phyloP scores from a whole-genome alignment of 2,888 invertebrate genomes.

The Acheta domesticus region DNA sequence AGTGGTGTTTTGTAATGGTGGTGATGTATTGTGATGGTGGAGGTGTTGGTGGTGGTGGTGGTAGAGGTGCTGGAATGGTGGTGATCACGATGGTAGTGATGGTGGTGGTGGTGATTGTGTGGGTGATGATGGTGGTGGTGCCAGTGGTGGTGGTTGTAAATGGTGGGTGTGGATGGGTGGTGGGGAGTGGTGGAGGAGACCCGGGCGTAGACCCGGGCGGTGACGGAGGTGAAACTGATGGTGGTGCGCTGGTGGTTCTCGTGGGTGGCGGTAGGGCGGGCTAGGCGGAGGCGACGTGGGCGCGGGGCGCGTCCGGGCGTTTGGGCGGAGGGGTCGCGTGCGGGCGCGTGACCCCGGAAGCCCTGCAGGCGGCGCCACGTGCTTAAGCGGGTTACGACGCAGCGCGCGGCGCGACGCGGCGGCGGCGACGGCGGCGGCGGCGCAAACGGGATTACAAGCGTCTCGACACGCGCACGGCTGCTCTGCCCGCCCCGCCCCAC shows the following conservation, averaged over 20 bases:
- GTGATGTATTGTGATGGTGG: too few species aligned
- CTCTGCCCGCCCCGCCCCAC: not conserved
- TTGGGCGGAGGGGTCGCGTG: not conserved
- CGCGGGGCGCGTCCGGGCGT: not conserved
- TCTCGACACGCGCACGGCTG: not conserved
- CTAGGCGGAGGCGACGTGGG: not conserved
- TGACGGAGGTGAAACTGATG: too few species aligned
- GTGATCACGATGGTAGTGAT: too few species aligned
- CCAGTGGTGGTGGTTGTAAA: too few species aligned
- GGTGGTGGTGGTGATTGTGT: too few species aligned
- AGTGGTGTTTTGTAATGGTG: too few species aligned
- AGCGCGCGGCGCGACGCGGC: not conserved
- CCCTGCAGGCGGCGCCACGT: not conserved
- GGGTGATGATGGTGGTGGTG: too few species aligned
- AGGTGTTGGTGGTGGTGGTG: too few species aligned
- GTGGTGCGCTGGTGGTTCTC: not conserved
- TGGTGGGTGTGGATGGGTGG: too few species aligned
- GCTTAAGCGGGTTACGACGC: slow-evolving; percentile 18
- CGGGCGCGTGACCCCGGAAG: slow-evolving; percentile 18
- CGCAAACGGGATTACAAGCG: not conserved
- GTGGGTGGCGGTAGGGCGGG: not conserved
- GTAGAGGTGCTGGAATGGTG: too few species aligned
- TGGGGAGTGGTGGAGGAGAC: too few species aligned
- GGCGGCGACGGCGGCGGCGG: not conserved
- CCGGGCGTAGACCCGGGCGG: too few species aligned